Base-by-base conservation (phyloP, 2,797 vertebrate genomes). In the Sylvilagus floridanus region DNA sequence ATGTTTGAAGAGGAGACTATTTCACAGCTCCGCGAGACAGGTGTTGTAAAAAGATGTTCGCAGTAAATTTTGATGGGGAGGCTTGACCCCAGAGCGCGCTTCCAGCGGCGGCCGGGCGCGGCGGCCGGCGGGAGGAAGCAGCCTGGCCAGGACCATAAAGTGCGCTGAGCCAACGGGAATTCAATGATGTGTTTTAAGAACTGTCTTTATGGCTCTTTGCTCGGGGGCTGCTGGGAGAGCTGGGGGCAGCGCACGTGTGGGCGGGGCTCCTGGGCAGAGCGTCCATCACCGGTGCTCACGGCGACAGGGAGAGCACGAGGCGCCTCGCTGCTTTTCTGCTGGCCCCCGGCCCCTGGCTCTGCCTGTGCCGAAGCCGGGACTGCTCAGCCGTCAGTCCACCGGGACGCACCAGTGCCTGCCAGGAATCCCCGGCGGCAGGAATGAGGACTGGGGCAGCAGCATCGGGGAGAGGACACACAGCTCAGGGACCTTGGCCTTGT, bases 121-220 rank as follows among this genome's bases (percentile, higher is more conserved):
- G 17, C 28, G 78, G 71, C 88, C 0, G 1, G 84, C 37, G 1
- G 89, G 68, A 86, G 82, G 86, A 77, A 85, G 94, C 72, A 17
- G 68, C 87, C 82, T 77, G 0, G 66, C 84, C 89, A 93, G 94
- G 6, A 9, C 66, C 96, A 96, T 97, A 96, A 97, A 97, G 91
- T 3, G 62, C 73, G 9, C 66, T 0, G 5, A 77, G 93, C 57
- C 72, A 92, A 95, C 11, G n/a, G 86, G 93, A 79, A 95, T 69
- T 65, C 96, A 94, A 92, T 81, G 97, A 95, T 93, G 93, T 96
- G 96, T 96, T 97, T 94, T 95, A 97, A 95, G 96, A 92, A 96
- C 94, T 91, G 57, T 90, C 52, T 94, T 94, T 91, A 93, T 63
- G 93, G 94, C 47, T 5, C 90, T 93, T 57, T 7, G 72, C 30